These are phyloP conservation scores for Portunus trituberculatus DNA, from an alignment of 1,140 invertebrate genomes.

Conservation along the genomic window DNA sequence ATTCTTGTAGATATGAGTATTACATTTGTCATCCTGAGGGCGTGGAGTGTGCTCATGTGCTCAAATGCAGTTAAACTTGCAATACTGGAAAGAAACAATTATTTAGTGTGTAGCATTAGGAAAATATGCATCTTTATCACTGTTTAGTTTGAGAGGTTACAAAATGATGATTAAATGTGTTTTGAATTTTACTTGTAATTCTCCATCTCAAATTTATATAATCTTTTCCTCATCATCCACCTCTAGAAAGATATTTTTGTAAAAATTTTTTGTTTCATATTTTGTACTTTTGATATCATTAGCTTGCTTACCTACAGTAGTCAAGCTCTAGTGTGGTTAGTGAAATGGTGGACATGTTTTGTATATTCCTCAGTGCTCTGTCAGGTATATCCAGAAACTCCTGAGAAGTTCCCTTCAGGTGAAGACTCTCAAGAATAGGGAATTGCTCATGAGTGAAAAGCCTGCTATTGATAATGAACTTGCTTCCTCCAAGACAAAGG, in stretches of 20 bases:
- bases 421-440: conserved; percentile 34
- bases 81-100: conserved; percentile 46
- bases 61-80: neutral
- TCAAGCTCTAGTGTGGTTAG: conserved; percentile 27
- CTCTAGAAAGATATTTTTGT: neutral
- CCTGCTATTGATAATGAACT: neutral
- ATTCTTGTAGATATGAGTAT: neutral
- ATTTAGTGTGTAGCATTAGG: too few relatives aligned
- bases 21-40: conserved; percentile 5
- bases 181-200: neutral
- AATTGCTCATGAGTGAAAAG: conserved; percentile 6
- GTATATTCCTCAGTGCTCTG: neutral
- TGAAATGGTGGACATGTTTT: neutral
- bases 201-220: neutral
- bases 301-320: conserved; percentile 16
- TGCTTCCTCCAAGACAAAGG: conserved; percentile 38
- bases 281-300: neutral
- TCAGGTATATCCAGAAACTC: neutral
- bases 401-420: conserved; percentile 1
- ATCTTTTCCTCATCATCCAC: neutral
- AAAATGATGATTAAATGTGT: neutral
- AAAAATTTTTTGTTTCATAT: neutral
- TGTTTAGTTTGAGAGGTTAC: neutral
- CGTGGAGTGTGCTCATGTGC: conserved; percentile 32
- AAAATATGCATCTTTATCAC: too few relatives aligned